Evolutionary conservation across 1,140 invertebrate genomes (phyloP).

Genomic region (Bombus haemorrhoidalis): DNA sequence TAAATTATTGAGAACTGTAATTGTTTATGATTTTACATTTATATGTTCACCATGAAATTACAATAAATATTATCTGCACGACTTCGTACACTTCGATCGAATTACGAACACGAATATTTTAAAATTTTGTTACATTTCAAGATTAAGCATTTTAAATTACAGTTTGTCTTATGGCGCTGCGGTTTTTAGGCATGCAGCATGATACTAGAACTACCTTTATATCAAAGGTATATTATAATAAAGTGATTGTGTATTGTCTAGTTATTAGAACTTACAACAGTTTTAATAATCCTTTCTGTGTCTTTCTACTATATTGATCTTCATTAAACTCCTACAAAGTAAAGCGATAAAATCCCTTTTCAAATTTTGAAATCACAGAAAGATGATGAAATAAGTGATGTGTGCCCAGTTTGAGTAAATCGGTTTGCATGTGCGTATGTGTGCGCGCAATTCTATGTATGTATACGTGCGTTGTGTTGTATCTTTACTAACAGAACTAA

Average conservation of each 20-base stretch:
- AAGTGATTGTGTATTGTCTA: not conserved
- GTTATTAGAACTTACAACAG: not conserved
- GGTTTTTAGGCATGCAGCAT: constrained; percentile 47
- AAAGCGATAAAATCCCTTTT: not conserved
- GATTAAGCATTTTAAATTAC: not conserved
- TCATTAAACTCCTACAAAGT: not conserved
- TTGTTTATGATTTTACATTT: constrained; percentile 15
- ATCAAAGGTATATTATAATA: constrained; percentile 2
- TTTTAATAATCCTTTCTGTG: not conserved
- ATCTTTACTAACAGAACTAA: constrained; percentile 59
- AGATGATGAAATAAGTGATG: not conserved
- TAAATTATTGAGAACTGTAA: not conserved
- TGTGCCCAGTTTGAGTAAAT: not conserved
- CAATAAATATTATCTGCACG: constrained; percentile 46
- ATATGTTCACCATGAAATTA: constrained; percentile 22
- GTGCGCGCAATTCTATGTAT: not conserved
- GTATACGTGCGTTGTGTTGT: too few species aligned
- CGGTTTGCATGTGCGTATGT: not conserved
- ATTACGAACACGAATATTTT: not conserved
- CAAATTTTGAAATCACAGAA: not conserved
- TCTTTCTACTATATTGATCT: not conserved
- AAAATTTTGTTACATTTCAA: not conserved
- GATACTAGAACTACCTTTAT: constrained; percentile 39
- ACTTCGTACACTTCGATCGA: constrained; percentile 8
- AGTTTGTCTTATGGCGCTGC: not conserved